Conservation (phyloP, 2,888 invertebrate species). For the Aelia acuminata region DNA sequence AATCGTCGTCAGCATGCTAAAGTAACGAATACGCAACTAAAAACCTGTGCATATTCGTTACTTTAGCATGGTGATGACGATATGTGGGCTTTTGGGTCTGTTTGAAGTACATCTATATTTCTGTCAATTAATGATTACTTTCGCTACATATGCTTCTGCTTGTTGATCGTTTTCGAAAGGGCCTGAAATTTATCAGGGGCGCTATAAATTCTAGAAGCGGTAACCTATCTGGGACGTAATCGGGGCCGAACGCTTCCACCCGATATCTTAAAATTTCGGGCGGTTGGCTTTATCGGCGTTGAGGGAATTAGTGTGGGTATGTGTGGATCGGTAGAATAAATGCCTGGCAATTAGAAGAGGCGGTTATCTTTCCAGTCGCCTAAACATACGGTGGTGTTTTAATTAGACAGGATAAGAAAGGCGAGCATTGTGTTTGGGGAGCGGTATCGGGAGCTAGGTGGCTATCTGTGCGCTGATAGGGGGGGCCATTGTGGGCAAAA, state of each 20-base stretch:
- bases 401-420: slow-evolving; percentile 49
- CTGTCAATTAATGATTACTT: not conserved
- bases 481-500: not conserved
- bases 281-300: slow-evolving; percentile 18
- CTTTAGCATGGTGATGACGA: too few relatives aligned
- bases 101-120: not conserved
- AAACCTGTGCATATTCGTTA: too few relatives aligned
- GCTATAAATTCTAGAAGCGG: not conserved
- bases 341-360: slow-evolving; percentile 21
- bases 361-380: slow-evolving; percentile 33
- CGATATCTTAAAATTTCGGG: slow-evolving; percentile 43
- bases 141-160: not conserved
- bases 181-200: not conserved
- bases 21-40: too few relatives aligned
- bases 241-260: not conserved
- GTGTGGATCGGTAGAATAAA: slow-evolving; percentile 35
- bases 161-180: not conserved
- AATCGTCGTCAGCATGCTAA: too few relatives aligned
- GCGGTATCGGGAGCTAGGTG: slow-evolving; percentile 8
- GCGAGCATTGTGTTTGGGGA: slow-evolving; percentile 21
- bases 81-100: too few relatives aligned
- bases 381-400: slow-evolving; percentile 42
- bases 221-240: slow-evolving; percentile 17
- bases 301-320: slow-evolving; percentile 16
- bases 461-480: slow-evolving; percentile 19